Conservation (phyloP, 2,797 vertebrate genomes). For the Morus bassanus region DNA sequence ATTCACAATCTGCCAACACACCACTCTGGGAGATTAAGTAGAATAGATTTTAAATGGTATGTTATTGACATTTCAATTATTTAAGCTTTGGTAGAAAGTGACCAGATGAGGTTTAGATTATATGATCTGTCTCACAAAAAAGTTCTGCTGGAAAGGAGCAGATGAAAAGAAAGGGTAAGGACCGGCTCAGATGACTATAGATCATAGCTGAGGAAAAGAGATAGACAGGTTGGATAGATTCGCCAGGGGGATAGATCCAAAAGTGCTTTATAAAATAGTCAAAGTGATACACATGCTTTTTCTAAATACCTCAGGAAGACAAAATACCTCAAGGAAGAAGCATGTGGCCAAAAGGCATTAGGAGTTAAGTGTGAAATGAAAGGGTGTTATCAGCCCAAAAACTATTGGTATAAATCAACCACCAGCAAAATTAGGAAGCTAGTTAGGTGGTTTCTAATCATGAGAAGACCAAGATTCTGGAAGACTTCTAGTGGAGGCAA, state of each 20-base stretch:
- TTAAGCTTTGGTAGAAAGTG: slow-evolving; percentile 54
- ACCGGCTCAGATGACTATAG: neutral
- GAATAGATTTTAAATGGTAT: slow-evolving; percentile 68
- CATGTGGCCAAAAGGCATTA: neutral
- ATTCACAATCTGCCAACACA: slow-evolving; percentile 71
- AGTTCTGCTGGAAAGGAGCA: slow-evolving; percentile 19
- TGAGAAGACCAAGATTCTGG: neutral
- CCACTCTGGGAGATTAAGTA: slow-evolving; percentile 68
- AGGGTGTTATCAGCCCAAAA: neutral
- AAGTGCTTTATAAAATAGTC: neutral
- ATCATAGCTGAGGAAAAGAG: neutral
- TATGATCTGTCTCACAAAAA: slow-evolving; percentile 2
- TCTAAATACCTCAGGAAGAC: neutral
- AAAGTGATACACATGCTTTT: neutral
- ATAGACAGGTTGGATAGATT: neutral
- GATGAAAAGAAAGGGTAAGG: neutral
- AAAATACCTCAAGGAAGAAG: neutral
- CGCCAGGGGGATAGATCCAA: neutral
- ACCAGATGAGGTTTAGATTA: slow-evolving; percentile 62
- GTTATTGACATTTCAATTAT: slow-evolving; percentile 76
- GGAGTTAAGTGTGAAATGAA: neutral
- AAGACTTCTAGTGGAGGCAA: neutral
- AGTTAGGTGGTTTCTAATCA: neutral
- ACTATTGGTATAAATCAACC: neutral
- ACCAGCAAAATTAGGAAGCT: neutral